Conservation (phyloP, 2,888 invertebrate species). For the Andrena fulva region DNA sequence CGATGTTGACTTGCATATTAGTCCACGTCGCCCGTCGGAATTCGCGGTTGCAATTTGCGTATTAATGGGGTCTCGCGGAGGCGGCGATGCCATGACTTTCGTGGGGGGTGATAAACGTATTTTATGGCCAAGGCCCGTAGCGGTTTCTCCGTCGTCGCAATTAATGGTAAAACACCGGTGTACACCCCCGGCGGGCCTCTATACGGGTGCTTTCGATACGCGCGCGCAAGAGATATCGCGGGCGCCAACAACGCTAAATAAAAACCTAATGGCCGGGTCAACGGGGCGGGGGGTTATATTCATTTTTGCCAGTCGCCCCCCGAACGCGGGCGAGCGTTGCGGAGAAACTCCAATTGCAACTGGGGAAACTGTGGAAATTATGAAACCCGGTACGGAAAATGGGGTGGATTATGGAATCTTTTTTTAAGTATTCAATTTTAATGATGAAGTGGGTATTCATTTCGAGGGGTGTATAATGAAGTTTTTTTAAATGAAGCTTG, state of each 20-base stretch:
- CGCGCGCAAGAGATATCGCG: conserved; percentile 8
- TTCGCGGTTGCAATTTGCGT: conserved; percentile 69
- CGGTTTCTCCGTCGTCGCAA: conserved; percentile 68
- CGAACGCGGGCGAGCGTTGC: neutral
- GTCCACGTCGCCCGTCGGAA: conserved; percentile 41
- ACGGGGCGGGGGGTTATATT: conserved; percentile 43
- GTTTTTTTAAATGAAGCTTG: too few species aligned
- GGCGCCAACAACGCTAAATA: conserved; percentile 47
- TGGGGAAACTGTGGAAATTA: conserved; percentile 25
- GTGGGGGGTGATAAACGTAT: conserved; percentile 74
- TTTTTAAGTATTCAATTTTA: neutral
- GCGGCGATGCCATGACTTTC: conserved; percentile 59
- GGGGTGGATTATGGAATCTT: too few species aligned
- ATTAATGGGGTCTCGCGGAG: conserved; percentile 67
- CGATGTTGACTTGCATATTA: conserved; percentile 48
- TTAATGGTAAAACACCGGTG: conserved; percentile 71
- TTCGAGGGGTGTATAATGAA: too few species aligned
- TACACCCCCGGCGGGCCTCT: neutral
- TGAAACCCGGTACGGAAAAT: neutral
- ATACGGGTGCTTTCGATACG: neutral
- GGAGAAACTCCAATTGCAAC: conserved; percentile 25
- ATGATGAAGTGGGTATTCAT: too few species aligned
- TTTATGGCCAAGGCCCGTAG: conserved; percentile 65
- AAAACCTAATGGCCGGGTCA: conserved; percentile 56
- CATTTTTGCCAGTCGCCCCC: conserved; percentile 41